phyloP scores from a whole-genome alignment of 2,888 invertebrate genomes.

The Dendrolimus houi region DNA sequence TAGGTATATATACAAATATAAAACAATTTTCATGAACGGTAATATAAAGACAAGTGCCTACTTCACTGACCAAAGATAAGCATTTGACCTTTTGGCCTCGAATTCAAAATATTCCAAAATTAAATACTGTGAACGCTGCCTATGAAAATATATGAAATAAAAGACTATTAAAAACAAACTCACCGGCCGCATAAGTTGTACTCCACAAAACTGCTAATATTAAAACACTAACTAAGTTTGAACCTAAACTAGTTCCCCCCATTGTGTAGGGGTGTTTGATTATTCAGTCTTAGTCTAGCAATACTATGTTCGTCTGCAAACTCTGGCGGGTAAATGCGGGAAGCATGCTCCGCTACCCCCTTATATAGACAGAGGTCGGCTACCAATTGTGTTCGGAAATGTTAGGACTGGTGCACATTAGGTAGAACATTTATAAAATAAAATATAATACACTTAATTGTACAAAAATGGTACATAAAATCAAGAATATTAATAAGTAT shows the following conservation, averaged over 20 bases:
- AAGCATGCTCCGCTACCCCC: neutral
- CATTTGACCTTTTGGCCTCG: too few relatives aligned
- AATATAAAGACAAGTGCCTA: too few relatives aligned
- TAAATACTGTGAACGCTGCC: too few relatives aligned
- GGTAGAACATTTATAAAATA: neutral
- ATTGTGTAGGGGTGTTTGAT: constrained; percentile 44
- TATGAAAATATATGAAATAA: too few relatives aligned
- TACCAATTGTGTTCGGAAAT: neutral
- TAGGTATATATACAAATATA: too few relatives aligned
- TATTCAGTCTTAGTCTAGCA: constrained; percentile 54
- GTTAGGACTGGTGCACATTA: neutral
- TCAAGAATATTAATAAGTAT: too few relatives aligned
- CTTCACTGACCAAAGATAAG: too few relatives aligned
- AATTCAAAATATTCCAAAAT: too few relatives aligned
- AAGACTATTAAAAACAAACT: constrained; percentile 25
- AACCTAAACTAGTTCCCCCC: constrained; percentile 59
- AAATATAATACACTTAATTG: neutral
- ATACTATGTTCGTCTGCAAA: constrained; percentile 30
- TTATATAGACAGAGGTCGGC: neutral
- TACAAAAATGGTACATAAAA: neutral
- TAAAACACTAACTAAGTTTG: constrained; percentile 44
- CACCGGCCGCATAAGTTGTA: constrained; percentile 47
- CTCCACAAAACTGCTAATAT: constrained; percentile 65
- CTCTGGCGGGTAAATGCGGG: neutral
- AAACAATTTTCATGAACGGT: too few relatives aligned